phyloP scores from a whole-genome alignment of 2,888 invertebrate species.

The Leucophenga montana region DNA sequence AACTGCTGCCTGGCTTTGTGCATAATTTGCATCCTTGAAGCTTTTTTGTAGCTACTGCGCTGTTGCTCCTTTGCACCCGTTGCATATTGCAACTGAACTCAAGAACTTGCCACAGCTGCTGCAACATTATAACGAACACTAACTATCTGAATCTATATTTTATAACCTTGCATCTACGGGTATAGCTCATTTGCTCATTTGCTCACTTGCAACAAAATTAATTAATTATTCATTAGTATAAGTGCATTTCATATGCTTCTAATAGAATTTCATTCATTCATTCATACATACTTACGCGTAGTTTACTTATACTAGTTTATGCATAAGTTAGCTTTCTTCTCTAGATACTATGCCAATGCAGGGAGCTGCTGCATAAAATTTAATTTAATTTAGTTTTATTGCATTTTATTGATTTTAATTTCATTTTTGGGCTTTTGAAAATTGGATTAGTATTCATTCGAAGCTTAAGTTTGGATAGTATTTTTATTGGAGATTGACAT shows the following conservation, averaged over 20 bases:
- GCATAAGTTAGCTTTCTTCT: no score
- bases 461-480: no score
- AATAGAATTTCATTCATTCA: background rate
- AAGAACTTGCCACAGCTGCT: background rate
- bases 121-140: background rate
- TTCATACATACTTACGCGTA: background rate
- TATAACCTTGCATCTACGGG: background rate
- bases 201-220: conserved; percentile 7
- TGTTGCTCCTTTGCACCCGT: background rate
- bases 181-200: no score
- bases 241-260: conserved; percentile 1
- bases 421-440: no score
- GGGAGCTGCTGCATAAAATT: no score
- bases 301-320: no score
- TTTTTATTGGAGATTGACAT: no score
- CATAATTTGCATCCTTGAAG: conserved; percentile 14
- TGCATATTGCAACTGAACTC: background rate
- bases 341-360: no score
- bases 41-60: no score
- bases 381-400: no score
- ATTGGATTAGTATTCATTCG: no score
- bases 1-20: background rate
- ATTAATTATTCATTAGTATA: conserved; percentile 21
- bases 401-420: no score
- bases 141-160: background rate